Conservation (phyloP, 1,140 invertebrate genomes). For the Bombus superbus region DNA sequence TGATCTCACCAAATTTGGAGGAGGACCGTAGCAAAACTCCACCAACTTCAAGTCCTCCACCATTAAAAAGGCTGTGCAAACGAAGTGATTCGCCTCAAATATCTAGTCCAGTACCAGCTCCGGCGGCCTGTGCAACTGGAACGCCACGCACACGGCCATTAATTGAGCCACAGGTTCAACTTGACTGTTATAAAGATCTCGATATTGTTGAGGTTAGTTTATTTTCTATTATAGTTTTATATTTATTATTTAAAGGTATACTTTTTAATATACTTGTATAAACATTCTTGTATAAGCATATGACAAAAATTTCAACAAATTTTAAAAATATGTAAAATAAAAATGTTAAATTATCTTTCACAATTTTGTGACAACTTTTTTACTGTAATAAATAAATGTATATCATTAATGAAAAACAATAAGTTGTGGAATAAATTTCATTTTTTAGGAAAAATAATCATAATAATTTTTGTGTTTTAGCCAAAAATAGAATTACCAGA, state of each 20-base stretch:
- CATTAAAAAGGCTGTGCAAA: conserved; percentile 83
- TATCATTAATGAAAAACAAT: not conserved
- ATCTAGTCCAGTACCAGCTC: conserved; percentile 81
- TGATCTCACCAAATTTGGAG: conserved; percentile 81
- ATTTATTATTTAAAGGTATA: not conserved
- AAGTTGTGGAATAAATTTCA: not conserved
- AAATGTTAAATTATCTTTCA: not conserved
- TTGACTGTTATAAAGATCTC: conserved; percentile 82
- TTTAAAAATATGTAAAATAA: not conserved
- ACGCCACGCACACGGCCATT: conserved; percentile 79
- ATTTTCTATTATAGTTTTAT: not conserved
- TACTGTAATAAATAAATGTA: not conserved
- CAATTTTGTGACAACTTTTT: not conserved
- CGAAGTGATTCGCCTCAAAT: conserved; percentile 82
- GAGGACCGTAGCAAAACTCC: conserved; percentile 81
- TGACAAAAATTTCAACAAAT: not conserved
- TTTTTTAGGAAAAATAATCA: not conserved
- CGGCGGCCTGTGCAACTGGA: conserved; percentile 74
- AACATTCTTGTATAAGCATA: not conserved
- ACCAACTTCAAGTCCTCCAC: conserved; percentile 81
- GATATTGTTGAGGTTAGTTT: conserved; percentile 81
- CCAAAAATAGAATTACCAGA: conserved; percentile 85
- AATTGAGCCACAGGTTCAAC: conserved; percentile 82
- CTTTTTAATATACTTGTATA: not conserved
- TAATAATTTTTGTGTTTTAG: conserved; percentile 66